Conservation (phyloP, 2,113 vertebrate species). For the Aspiorhynchus laticeps region DNA sequence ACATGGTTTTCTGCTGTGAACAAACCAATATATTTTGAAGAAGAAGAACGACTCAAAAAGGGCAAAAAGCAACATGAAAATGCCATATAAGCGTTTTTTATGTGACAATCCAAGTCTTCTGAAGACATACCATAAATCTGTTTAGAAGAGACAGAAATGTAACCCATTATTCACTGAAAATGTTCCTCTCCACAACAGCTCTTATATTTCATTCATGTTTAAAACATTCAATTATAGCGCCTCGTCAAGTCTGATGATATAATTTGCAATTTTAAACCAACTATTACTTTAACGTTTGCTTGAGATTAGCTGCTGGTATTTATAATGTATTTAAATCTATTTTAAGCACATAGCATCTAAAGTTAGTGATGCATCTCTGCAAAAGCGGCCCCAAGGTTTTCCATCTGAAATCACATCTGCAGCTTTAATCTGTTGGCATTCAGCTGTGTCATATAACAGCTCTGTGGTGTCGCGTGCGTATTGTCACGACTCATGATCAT, state of each 20-base stretch:
- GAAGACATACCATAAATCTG: background rate
- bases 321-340: background rate
- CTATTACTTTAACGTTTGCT: background rate
- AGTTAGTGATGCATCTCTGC: background rate
- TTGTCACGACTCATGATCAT: constrained; percentile 41
- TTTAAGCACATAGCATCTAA: background rate
- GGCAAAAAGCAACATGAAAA: background rate
- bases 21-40: background rate
- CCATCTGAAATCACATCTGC: background rate
- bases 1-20: background rate
- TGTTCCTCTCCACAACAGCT: background rate
- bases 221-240: background rate
- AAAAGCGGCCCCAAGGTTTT: background rate
- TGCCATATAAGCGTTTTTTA: background rate
- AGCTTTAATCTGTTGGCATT: constrained; percentile 7
- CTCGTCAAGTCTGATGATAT: background rate
- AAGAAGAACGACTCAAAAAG: background rate
- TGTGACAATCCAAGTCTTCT: background rate
- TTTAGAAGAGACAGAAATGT: background rate
- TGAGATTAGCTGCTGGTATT: background rate
- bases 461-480: constrained; percentile 10
- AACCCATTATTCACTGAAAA: background rate
- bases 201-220: background rate
- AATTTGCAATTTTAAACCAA: background rate
- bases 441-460: constrained; percentile 4